These are phyloP conservation scores for Lemur catta DNA, from an alignment of 2,797 vertebrate genomes.

Conservation along the genomic window DNA sequence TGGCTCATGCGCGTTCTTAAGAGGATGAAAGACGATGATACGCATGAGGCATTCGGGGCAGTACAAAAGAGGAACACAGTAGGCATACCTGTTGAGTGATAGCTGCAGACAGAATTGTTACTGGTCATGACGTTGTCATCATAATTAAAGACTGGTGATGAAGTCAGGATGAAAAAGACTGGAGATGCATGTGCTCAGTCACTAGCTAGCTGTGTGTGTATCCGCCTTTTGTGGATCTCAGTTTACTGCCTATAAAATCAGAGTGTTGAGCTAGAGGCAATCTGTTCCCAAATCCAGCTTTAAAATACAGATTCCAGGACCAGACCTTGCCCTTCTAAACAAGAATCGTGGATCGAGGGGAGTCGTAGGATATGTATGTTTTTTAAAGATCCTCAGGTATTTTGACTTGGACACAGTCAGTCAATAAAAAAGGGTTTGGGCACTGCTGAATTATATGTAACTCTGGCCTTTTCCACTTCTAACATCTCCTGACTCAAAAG, in stretches of 20 bases:
- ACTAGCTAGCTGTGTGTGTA: neutral
- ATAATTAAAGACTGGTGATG: neutral
- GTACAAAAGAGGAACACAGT: neutral
- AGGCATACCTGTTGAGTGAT: neutral
- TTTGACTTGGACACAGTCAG: neutral
- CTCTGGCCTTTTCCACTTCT: constrained; percentile 5
- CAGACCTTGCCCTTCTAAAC: neutral
- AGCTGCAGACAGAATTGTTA: neutral
- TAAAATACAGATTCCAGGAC: neutral
- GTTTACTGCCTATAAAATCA: neutral
- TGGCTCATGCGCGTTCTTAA: neutral
- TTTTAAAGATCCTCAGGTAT: constrained; percentile 21
- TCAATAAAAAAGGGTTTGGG: neutral
- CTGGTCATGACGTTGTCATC: neutral
- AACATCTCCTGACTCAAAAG: constrained; percentile 45
- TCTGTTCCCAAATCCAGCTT: neutral
- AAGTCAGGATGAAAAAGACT: neutral
- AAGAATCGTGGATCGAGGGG: neutral
- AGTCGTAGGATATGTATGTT: neutral
- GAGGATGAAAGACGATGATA: neutral
- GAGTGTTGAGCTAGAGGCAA: neutral
- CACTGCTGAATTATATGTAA: neutral
- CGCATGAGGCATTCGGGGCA: no score
- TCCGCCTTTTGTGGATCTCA: neutral
- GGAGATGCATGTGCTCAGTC: neutral